Conservation (phyloP, 1,140 invertebrate genomes). For the Orussus abietinus region DNA sequence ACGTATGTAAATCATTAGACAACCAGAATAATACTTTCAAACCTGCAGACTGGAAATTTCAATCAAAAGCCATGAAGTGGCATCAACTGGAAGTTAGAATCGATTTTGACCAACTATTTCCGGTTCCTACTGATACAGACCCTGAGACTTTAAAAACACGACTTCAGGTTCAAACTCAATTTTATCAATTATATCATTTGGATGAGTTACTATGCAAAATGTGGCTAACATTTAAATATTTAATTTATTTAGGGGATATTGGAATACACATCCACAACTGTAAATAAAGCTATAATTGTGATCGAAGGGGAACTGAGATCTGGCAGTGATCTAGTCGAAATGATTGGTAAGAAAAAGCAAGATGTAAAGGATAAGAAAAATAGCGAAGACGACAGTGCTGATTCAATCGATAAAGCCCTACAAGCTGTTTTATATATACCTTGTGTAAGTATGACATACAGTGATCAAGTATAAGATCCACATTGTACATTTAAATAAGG, state of each 20-base stretch:
- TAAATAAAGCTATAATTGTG: conserved; percentile 59
- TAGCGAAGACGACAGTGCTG: conserved; percentile 43
- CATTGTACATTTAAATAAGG: conserved; percentile 13
- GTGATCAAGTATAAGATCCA: conserved; percentile 10
- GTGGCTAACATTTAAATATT: conserved; percentile 5
- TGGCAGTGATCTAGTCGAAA: conserved; percentile 54
- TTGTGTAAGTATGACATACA: conserved; percentile 59
- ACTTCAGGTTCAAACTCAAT: conserved; percentile 58
- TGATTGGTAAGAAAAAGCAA: conserved; percentile 57
- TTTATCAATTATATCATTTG: conserved; percentile 6
- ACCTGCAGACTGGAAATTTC: conserved; percentile 64
- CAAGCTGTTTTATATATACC: conserved; percentile 60
- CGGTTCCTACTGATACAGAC: conserved; percentile 56
- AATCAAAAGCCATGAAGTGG: conserved; percentile 62
- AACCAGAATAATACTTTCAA: conserved; percentile 43
- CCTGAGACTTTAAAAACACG: conserved; percentile 62
- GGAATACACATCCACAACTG: conserved; percentile 28
- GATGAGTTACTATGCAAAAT: conserved; percentile 2
- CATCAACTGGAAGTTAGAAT: conserved; percentile 66
- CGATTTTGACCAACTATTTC: conserved; percentile 65
- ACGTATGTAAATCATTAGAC: conserved; percentile 43
- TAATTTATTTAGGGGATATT: conserved; percentile 36
- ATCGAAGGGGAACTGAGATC: conserved; percentile 61
- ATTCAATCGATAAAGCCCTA: conserved; percentile 44
- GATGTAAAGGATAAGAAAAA: conserved; percentile 44